Percentiles rank a stretch among this genome's conserved stretches.
These are phyloP conservation scores for Hoplias malabaricus DNA, from an alignment of 2,113 vertebrate species.

Conservation along the genomic window DNA sequence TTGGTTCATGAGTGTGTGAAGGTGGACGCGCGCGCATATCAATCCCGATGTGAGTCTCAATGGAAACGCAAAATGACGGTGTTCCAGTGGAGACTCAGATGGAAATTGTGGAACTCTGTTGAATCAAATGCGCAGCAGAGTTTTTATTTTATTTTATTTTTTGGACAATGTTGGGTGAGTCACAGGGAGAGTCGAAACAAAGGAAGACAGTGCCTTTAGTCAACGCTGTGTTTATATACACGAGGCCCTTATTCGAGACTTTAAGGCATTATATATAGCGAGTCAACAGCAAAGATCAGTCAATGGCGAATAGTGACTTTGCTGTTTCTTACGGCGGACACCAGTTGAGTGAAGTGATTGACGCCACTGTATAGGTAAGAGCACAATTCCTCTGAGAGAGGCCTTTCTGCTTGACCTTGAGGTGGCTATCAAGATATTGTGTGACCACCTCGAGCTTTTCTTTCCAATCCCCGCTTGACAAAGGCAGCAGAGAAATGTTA, in stretches of 20 bases:
- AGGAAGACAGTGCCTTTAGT: too few relatives aligned
- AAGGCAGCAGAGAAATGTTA: constrained; percentile 35
- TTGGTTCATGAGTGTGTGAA: too few relatives aligned
- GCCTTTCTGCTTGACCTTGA: constrained; percentile 33
- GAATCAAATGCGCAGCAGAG: too few relatives aligned
- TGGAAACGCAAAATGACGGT: not conserved
- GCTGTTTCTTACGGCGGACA: not conserved
- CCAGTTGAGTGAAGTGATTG: not conserved
- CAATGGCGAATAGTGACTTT: not conserved
- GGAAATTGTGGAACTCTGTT: too few relatives aligned
- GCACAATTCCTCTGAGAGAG: constrained; percentile 16
- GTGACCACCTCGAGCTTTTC: constrained; percentile 3
- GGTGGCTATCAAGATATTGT: constrained; percentile 27
- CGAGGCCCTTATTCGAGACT: not conserved
- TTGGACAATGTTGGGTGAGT: too few relatives aligned
- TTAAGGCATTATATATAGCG: not conserved
- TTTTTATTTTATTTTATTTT: too few relatives aligned
- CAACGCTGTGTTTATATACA: not conserved
- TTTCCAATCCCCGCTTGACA: constrained; percentile 18
- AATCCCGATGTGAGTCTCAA: not conserved
- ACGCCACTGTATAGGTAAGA: not conserved
- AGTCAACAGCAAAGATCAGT: not conserved
- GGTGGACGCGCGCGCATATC: too few relatives aligned
- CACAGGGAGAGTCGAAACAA: too few relatives aligned
- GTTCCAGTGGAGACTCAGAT: too few relatives aligned